phyloP scores from a whole-genome alignment of 2,797 vertebrate species.

The Notoglanidium macrostoma region DNA sequence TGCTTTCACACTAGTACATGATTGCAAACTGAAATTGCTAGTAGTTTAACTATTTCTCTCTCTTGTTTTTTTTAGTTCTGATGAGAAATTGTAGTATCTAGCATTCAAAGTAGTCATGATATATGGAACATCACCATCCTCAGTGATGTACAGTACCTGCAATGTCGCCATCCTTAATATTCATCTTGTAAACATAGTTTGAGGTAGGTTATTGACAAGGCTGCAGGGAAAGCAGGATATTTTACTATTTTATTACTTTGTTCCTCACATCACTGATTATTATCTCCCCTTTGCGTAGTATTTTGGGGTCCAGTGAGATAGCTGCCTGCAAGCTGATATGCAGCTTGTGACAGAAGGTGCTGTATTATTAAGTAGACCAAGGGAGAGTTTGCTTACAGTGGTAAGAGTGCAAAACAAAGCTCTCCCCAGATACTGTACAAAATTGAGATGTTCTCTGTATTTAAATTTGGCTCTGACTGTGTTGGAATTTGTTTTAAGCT shows the following conservation, averaged over 20 bases:
- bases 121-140: not conserved
- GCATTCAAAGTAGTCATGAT: not conserved
- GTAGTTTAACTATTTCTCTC: too few relatives aligned
- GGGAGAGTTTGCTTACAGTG: not conserved
- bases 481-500: not conserved
- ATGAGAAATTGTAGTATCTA: not conserved
- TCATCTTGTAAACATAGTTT: not conserved
- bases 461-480: not conserved
- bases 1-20: not conserved
- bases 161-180: not conserved
- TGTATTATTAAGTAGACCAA: not conserved
- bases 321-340: not conserved
- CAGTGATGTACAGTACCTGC: not conserved
- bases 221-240: not conserved
- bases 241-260: not conserved
- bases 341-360: constrained; percentile 11
- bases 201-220: not conserved
- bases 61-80: not conserved
- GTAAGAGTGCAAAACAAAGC: constrained; percentile 1
- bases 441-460: not conserved
- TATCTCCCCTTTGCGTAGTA: constrained; percentile 1
- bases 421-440: not conserved
- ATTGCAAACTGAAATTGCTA: too few relatives aligned
- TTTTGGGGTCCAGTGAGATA: not conserved
- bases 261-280: not conserved